phyloP scores from a whole-genome alignment of 2,888 invertebrate species.

The Eupithecia inturbata region DNA sequence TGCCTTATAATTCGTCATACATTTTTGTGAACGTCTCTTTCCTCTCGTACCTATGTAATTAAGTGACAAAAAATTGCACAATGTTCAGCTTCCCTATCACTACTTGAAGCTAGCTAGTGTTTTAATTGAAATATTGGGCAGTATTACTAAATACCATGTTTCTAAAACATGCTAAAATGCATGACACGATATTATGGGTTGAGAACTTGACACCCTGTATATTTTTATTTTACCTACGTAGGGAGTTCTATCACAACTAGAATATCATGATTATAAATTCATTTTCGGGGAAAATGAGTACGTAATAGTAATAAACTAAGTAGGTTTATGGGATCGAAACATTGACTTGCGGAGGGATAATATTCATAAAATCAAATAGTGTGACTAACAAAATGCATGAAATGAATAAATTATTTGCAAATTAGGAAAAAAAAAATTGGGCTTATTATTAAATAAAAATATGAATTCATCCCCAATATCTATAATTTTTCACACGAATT shows the following conservation, averaged over 20 bases:
- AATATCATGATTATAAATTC: slow-evolving; percentile 13
- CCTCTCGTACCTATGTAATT: slow-evolving; percentile 46
- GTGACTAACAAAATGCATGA: slow-evolving; percentile 52
- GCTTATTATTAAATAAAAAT: not conserved
- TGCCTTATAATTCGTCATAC: slow-evolving; percentile 50
- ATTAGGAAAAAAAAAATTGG: not conserved
- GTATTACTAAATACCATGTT: slow-evolving; percentile 5
- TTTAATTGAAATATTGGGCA: slow-evolving; percentile 26
- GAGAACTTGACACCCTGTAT: not conserved
- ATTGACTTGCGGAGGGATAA: not conserved
- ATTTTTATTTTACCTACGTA: not conserved
- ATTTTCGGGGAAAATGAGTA: slow-evolving; percentile 13
- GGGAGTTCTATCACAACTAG: not conserved
- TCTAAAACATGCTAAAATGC: slow-evolving; percentile 11
- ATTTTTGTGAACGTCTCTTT: slow-evolving; percentile 61
- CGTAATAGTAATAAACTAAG: not conserved
- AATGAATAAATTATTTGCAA: slow-evolving; percentile 29
- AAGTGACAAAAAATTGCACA: slow-evolving; percentile 52
- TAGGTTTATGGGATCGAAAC: not conserved
- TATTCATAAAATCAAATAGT: slow-evolving; percentile 29
- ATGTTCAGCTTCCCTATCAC: slow-evolving; percentile 50
- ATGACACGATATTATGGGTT: not conserved
- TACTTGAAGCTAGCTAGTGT: slow-evolving; percentile 48
- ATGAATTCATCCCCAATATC: not conserved
- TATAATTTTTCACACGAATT: not conserved